Base-by-base conservation (phyloP, 2,797 vertebrate genomes). In the Lates japonicus region DNA sequence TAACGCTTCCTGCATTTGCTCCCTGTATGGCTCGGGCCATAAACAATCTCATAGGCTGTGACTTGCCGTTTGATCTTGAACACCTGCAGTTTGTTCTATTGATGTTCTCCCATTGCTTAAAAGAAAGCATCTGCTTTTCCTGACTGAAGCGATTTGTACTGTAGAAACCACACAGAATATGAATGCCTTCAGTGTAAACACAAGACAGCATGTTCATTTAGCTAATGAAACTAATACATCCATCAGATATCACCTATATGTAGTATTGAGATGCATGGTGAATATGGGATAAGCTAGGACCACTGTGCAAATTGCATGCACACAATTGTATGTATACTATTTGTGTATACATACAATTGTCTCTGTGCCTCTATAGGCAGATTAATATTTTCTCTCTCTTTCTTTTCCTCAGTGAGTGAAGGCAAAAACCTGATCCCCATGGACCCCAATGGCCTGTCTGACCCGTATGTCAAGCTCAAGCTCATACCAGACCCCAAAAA, bases 401-500 rank as follows among this genome's bases (percentile, higher is more conserved):
- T 78, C 69, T 90, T 37, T 83, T 63, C 87, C 62, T 86, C 94
- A 99, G 98, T 99, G 90, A 82, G 88, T 69, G 98, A 99, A 76
- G 98, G 97, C 4, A 98, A 93, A 88, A 99, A 99, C 90, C 90
- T 99, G 81, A 99, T 99, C 89, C 98, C 98, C 52, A 99, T 99
- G 98, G 98, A 99, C 92, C 98, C 98, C 52, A 99, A 99, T n/a
- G 98, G 98, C 48, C 95, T 97, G 80, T 99, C 98, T 31, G 98
- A 99, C 86, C 98, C 98, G 0, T 99, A 98, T 0, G 97, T 99
- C 70, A 99, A 99, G 90, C 97, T 99, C 92, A 99, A 99, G 94
- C 97, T 99, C 71, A 96, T 97, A 90, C 98, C 98, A 22, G 98
- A 99, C 83, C 98, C 98, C 52, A 99, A 98, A 93, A 97, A 97